Conservation (phyloP, 2,888 invertebrate species). For the Lapara coniferarum region DNA sequence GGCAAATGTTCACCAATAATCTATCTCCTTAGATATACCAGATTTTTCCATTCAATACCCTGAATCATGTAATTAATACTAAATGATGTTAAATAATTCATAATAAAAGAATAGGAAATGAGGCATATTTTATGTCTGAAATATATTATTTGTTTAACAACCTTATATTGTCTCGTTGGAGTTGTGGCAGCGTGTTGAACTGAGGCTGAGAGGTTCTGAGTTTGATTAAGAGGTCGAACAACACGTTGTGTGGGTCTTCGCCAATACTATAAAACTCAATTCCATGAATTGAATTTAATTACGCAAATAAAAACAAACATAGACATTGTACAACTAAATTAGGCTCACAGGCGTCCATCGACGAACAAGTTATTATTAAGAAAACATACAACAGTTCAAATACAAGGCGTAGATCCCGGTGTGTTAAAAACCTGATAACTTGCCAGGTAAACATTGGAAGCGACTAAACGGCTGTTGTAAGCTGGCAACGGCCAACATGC, state of each 20-base stretch:
- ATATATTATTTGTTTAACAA: conserved; percentile 6
- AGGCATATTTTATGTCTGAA: not conserved
- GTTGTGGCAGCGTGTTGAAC: too few relatives aligned
- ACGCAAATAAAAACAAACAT: too few relatives aligned
- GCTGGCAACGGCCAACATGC: not conserved
- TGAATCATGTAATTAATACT: conserved; percentile 1
- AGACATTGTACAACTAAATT: too few relatives aligned
- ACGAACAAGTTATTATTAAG: not conserved
- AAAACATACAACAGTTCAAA: not conserved
- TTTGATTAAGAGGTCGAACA: too few relatives aligned
- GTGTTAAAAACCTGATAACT: conserved; percentile 4
- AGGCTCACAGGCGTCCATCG: too few relatives aligned
- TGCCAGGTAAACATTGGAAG: conserved; percentile 13
- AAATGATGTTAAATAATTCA: conserved; percentile 1
- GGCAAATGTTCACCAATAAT: not conserved
- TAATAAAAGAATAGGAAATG: not conserved
- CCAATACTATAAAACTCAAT: too few relatives aligned
- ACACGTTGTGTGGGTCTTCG: too few relatives aligned
- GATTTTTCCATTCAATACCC: conserved; percentile 1
- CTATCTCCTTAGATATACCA: conserved; percentile 16
- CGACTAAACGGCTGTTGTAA: not conserved
- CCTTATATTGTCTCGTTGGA: too few relatives aligned
- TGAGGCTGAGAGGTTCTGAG: too few relatives aligned
- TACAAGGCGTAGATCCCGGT: conserved; percentile 10
- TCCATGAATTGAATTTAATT: too few relatives aligned